Percentiles rank a stretch among this genome's conserved stretches.
Evolutionary conservation across 2,888 invertebrate genomes (phyloP).

Genomic region (Acleris emargana): DNA sequence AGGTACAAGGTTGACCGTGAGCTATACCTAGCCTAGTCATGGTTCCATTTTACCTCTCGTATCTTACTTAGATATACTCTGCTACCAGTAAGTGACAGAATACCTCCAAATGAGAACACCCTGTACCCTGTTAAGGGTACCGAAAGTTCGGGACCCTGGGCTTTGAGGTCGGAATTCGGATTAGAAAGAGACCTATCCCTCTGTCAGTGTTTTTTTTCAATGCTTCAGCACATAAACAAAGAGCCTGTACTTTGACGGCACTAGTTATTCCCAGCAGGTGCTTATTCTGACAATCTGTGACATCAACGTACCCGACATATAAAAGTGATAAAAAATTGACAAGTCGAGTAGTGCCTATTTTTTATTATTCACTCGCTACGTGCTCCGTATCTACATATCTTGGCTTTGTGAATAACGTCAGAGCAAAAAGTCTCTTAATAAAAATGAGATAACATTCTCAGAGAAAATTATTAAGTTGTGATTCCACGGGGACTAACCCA

Average conservation of each 20-base stretch:
- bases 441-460: slow-evolving; percentile 80
- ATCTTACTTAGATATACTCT: too few relatives aligned
- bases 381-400: slow-evolving; percentile 61
- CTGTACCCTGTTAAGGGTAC: too few relatives aligned
- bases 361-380: slow-evolving; percentile 56
- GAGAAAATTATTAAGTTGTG: slow-evolving; percentile 80
- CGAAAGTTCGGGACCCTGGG: too few relatives aligned
- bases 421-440: slow-evolving; percentile 76
- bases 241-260: background rate
- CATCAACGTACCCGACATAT: slow-evolving; percentile 34
- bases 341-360: slow-evolving; percentile 39
- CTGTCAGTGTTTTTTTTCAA: too few relatives aligned
- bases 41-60: too few relatives aligned
- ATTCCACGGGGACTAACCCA: slow-evolving; percentile 73
- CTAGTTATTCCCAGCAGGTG: slow-evolving; percentile 31
- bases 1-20: too few relatives aligned
- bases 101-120: too few relatives aligned
- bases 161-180: too few relatives aligned
- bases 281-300: slow-evolving; percentile 32
- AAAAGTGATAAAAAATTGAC: slow-evolving; percentile 37
- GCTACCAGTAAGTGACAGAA: too few relatives aligned
- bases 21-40: too few relatives aligned
- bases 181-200: too few relatives aligned
- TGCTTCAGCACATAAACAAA: too few relatives aligned
- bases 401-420: slow-evolving; percentile 71